These are phyloP conservation scores for Collichthys lucidus DNA, from an alignment of 2,113 vertebrate genomes.

Conservation along the genomic window DNA sequence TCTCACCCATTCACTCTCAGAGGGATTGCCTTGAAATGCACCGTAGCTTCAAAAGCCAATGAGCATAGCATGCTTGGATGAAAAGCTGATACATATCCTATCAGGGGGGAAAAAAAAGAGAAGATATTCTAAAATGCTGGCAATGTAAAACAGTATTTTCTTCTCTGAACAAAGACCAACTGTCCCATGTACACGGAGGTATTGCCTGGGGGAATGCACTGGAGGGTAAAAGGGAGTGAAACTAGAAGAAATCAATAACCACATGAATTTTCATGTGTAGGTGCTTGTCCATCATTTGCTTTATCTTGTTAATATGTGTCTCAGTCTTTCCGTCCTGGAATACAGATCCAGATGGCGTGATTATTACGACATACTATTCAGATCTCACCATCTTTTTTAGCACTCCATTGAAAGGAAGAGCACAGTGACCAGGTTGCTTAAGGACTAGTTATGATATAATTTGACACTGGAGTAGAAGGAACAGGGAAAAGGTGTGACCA, in stretches of 20 bases:
- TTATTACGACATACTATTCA: slow-evolving; percentile 30
- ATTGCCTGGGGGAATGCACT: slow-evolving; percentile 56
- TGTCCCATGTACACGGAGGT: slow-evolving; percentile 58
- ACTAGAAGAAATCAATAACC: slow-evolving; percentile 74
- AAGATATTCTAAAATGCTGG: slow-evolving; percentile 76
- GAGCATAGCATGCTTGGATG: slow-evolving; percentile 74
- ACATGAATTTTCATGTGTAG: slow-evolving; percentile 68
- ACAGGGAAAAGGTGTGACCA: slow-evolving; percentile 73
- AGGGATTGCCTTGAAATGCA: slow-evolving; percentile 82
- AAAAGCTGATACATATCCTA: slow-evolving; percentile 77
- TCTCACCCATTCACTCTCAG: slow-evolving; percentile 81
- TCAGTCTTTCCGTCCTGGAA: slow-evolving; percentile 19
- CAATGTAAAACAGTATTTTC: slow-evolving; percentile 69
- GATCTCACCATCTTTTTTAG: slow-evolving; percentile 43
- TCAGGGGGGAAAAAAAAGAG: slow-evolving; percentile 42
- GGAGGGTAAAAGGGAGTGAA: slow-evolving; percentile 48
- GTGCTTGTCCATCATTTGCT: slow-evolving; percentile 65
- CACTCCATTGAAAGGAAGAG: slow-evolving; percentile 52
- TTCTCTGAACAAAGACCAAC: slow-evolving; percentile 71
- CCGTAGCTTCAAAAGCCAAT: slow-evolving; percentile 80
- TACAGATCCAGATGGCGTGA: slow-evolving; percentile 33
- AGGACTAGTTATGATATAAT: slow-evolving; percentile 84
- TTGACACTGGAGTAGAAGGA: slow-evolving; percentile 73
- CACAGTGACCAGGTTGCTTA: slow-evolving; percentile 75
- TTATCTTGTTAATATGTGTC: slow-evolving; percentile 63